Conservation (phyloP, 2,797 vertebrate species). For the Novumbra hubbsi region DNA sequence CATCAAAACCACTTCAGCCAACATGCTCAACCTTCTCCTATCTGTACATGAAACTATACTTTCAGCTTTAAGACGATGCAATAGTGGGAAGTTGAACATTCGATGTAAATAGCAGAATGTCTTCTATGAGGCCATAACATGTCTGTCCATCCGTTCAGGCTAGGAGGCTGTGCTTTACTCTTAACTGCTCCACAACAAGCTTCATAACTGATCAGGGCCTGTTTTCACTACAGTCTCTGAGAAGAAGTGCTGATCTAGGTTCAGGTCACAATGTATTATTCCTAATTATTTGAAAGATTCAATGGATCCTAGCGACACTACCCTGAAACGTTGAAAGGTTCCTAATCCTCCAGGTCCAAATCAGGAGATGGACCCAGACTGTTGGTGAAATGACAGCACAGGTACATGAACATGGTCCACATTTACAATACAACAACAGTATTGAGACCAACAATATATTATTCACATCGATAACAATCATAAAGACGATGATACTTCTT, state of each 20-base stretch:
- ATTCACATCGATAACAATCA: constrained; percentile 51
- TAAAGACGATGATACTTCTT: constrained; percentile 72
- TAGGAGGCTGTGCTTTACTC: constrained; percentile 64
- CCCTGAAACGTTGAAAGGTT: neutral
- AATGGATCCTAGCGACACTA: neutral
- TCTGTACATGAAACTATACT: constrained; percentile 60
- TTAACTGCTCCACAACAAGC: neutral
- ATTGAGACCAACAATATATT: constrained; percentile 64
- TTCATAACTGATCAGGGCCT: neutral
- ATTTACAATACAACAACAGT: constrained; percentile 74
- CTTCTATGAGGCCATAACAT: constrained; percentile 58
- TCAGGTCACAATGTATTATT: neutral
- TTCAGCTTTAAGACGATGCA: constrained; percentile 65
- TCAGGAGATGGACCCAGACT: neutral
- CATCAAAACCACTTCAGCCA: constrained; percentile 46
- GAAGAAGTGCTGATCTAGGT: neutral
- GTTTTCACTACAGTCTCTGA: neutral
- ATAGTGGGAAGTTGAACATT: constrained; percentile 63
- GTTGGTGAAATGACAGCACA: too few relatives aligned
- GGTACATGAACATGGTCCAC: constrained; percentile 38
- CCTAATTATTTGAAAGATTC: neutral
- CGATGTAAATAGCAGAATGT: constrained; percentile 74
- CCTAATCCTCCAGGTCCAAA: neutral
- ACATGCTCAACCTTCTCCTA: constrained; percentile 46
- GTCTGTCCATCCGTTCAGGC: constrained; percentile 57